These are phyloP conservation scores for Capromys pilorides DNA, from an alignment of 2,797 vertebrate species.

Conservation along the genomic window DNA sequence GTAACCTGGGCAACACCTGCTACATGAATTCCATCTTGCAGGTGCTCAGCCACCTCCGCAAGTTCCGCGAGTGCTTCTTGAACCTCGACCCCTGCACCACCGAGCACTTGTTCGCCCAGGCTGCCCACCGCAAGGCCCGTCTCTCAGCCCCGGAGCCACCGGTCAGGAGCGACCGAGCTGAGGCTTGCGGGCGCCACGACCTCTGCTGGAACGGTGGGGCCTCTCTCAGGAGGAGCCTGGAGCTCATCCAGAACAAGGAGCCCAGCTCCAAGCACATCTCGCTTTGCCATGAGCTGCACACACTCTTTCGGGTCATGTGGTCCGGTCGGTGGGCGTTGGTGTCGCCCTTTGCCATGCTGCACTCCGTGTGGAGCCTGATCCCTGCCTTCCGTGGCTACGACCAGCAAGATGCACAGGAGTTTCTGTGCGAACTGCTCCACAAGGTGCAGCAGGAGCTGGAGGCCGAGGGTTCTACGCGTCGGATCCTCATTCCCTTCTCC, in stretches of 20 bases:
- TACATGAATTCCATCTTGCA: constrained; percentile 99
- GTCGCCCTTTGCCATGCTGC: constrained; percentile 99
- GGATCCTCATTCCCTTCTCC: constrained; percentile 97
- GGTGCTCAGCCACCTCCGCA: constrained; percentile 99
- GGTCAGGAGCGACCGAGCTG: background rate
- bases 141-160: constrained; percentile 71
- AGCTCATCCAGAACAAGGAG: constrained; percentile 96
- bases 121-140: constrained; percentile 89
- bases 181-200: constrained; percentile 80
- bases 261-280: constrained; percentile 97
- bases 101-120: constrained; percentile 95
- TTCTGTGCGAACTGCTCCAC: constrained; percentile 97
- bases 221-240: constrained; percentile 86
- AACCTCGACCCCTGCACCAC: constrained; percentile 97
- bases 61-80: constrained; percentile 99
- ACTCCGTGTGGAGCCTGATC: constrained; percentile 99
- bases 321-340: constrained; percentile 98
- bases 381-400: constrained; percentile 97
- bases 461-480: constrained; percentile 93
- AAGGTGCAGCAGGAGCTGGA: constrained; percentile 99
- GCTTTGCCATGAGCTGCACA: constrained; percentile 98
- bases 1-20: constrained; percentile 98
- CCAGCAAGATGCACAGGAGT: constrained; percentile 99
- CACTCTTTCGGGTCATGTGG: constrained; percentile 99
- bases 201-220: constrained; percentile 86